Evolutionary conservation across 2,888 invertebrate species (phyloP), one percentile per base, ranked within the genome.

Genomic region (Pycnomerus fuliginosus): DNA sequence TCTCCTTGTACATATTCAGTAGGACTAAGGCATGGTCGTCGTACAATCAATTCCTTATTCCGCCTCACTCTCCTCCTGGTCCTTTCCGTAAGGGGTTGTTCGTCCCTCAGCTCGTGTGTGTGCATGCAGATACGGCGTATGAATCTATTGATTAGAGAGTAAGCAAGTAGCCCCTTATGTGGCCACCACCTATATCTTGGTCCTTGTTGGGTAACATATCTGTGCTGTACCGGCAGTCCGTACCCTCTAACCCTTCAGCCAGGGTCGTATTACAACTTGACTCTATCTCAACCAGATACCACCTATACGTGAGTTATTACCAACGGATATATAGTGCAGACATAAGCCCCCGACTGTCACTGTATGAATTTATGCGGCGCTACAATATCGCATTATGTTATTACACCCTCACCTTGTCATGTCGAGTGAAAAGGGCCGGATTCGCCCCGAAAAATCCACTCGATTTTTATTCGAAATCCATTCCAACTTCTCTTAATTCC

Each of bases 31-130:
- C 61, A 60, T 57, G 56, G 58, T 60, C 63, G 56, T 60, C 60
- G 60, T 65, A 65, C 65, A 68, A 68, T 68, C 66, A 67, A 67
- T 68, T 68, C 67, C 67, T 67, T 67, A 65, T 67, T 64, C 66
- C 63, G 61, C 61, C 64, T 58, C 59, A 48, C 27, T 40, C 29
- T 29, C 51, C 52, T 53, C 51, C 51, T 48, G 54, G 61, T 55
- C 62, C 60, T 61, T 64, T 62, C 60, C 60, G 29, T 31, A 17
- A 32, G 47, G 47, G 47, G 44, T 48, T 41, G 49, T 46, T 51
- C 42, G 47, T 42, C 56, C 50, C 51, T 53, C 51, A 49, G 34
- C 49, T 57, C 60, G 61, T 65, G 63, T 67, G 64, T 68, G 66
- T 68, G 66, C 64, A 68, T 65, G 65, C 66, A 67, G 67, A 68